Evolutionary conservation across 2,113 vertebrate genomes (phyloP).

Genomic region (Prunella fulvescens): DNA sequence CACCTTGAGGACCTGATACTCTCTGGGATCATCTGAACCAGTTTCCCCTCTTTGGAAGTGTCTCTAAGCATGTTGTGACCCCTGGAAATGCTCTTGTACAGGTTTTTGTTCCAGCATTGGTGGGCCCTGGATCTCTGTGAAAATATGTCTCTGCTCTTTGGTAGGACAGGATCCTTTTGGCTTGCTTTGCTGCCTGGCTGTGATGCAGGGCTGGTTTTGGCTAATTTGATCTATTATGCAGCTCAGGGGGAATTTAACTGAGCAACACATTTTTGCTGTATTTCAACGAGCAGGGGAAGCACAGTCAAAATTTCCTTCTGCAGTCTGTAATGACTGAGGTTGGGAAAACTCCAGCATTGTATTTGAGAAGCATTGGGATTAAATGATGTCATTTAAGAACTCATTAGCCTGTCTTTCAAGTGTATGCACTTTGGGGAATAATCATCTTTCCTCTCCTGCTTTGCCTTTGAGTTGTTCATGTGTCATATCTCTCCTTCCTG

Average conservation of each 20-base stretch:
- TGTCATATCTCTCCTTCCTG: conserved; percentile 26
- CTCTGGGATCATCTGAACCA: not conserved
- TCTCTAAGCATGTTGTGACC: not conserved
- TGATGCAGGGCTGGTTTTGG: not conserved
- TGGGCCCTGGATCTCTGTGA: not conserved
- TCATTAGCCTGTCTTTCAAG: conserved; percentile 57
- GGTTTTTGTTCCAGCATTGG: not conserved
- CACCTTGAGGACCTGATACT: not conserved
- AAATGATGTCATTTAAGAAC: conserved; percentile 48
- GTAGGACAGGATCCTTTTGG: not conserved
- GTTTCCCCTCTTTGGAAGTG: not conserved
- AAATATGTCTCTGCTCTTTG: not conserved
- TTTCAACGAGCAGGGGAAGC: conserved; percentile 20
- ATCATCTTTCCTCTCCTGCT: conserved; percentile 49
- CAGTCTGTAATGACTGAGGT: not conserved
- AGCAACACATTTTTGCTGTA: not conserved
- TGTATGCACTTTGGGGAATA: conserved; percentile 27
- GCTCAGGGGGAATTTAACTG: not conserved
- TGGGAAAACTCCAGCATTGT: conserved; percentile 2
- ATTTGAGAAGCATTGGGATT: conserved; percentile 44
- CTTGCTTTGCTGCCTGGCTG: not conserved
- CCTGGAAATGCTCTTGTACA: not conserved
- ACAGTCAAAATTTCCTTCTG: not conserved
- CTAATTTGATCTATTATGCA: not conserved
- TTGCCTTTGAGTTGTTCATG: not conserved